phyloP scores from a whole-genome alignment of 2,113 vertebrate genomes.

The Phyllostomus discolor region DNA sequence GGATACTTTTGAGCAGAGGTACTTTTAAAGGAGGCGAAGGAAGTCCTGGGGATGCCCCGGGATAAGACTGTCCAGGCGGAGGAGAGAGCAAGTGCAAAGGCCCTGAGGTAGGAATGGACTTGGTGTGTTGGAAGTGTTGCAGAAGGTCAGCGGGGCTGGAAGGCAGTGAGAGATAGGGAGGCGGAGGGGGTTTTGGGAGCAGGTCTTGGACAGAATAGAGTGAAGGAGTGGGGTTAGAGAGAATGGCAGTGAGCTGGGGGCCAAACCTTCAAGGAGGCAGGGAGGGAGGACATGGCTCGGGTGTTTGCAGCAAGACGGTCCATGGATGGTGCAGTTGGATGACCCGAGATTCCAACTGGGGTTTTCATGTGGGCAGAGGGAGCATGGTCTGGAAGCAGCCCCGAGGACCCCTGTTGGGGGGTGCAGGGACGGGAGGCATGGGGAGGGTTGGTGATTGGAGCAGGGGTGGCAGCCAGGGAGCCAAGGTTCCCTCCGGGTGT shows the following conservation, averaged over 20 bases:
- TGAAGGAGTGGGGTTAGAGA: neutral
- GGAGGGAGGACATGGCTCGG: neutral
- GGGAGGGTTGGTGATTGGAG: neutral
- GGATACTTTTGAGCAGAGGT: neutral
- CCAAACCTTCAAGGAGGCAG: neutral
- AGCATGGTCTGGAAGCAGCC: neutral
- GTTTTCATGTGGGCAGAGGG: neutral
- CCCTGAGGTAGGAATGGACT: neutral
- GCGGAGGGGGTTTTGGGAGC: neutral
- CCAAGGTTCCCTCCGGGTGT: neutral
- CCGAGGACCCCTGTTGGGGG: neutral
- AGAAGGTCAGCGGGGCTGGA: neutral
- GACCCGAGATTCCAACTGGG: neutral
- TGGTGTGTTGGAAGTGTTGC: neutral
- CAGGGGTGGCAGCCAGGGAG: neutral
- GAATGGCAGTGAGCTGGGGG: neutral
- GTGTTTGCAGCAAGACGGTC: neutral
- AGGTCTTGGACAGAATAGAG: neutral
- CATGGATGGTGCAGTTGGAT: neutral
- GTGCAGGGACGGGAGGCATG: accelerated
- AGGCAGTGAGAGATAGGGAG: neutral
- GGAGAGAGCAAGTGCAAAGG: neutral
- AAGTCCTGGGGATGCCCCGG: neutral
- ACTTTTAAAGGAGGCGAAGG: neutral
- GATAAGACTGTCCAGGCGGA: neutral